Percentiles rank a stretch among this genome's conserved stretches.
These are phyloP conservation scores for Centruroides vittatus DNA, from an alignment of 1,140 invertebrate genomes.

Conservation along the genomic window DNA sequence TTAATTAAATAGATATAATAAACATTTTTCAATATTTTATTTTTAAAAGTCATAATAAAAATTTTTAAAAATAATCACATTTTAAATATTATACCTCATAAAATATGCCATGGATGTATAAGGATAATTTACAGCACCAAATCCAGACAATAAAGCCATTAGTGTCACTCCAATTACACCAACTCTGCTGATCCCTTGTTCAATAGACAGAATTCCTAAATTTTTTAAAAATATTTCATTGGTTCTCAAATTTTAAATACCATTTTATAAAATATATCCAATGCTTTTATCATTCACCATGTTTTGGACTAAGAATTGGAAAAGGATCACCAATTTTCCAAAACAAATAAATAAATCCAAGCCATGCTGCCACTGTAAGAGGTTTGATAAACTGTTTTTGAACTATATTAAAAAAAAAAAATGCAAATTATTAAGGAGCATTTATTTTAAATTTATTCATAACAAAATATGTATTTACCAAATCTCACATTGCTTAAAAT, in stretches of 20 bases:
- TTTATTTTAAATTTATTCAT: too few relatives aligned
- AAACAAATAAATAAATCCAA: slow-evolving; percentile 87
- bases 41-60: too few relatives aligned
- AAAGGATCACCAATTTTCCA: slow-evolving; percentile 99
- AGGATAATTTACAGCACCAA: slow-evolving; percentile 99
- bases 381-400: slow-evolving; percentile 58
- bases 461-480: slow-evolving; percentile 43
- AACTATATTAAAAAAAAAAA: slow-evolving; percentile 39
- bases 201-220: slow-evolving; percentile 66
- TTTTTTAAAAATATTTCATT: neutral
- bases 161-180: slow-evolving; percentile 98
- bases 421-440: too few relatives aligned
- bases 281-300: slow-evolving; percentile 38
- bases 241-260: neutral
- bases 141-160: slow-evolving; percentile 96
- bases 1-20: too few relatives aligned
- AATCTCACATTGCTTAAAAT: slow-evolving; percentile 79
- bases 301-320: slow-evolving; percentile 85
- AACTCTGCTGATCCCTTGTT: slow-evolving; percentile 89
- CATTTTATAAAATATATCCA: neutral
- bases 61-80: neutral
- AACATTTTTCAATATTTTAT: too few relatives aligned
- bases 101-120: slow-evolving; percentile 99
- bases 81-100: slow-evolving; percentile 51
- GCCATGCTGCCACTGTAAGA: slow-evolving; percentile 70